Conservation (phyloP, 2,888 invertebrate genomes). For the Pristionchus exspectatus region DNA sequence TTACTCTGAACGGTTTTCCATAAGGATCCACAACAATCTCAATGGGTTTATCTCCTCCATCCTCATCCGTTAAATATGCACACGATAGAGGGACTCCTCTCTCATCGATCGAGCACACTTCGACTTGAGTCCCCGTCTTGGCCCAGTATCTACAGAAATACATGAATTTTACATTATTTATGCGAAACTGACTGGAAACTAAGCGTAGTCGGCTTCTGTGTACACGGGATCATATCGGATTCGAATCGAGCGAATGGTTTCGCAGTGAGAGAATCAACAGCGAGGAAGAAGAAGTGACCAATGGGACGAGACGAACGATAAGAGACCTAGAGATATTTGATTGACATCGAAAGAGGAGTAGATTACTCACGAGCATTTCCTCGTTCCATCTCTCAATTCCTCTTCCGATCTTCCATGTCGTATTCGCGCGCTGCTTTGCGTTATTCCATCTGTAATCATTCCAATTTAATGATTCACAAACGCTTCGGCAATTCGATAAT, state of each 20-base stretch:
- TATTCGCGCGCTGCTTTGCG: constrained; percentile 54
- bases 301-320: constrained; percentile 62
- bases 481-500: not conserved
- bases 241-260: constrained; percentile 70
- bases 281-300: constrained; percentile 75
- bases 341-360: not conserved
- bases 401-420: constrained; percentile 72
- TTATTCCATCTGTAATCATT: constrained; percentile 64
- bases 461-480: too few species aligned
- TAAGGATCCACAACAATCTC: constrained; percentile 75
- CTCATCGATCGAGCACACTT: constrained; percentile 75
- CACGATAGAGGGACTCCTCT: constrained; percentile 74
- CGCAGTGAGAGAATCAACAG: constrained; percentile 75
- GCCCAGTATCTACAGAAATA: constrained; percentile 73
- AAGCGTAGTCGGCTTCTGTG: constrained; percentile 70
- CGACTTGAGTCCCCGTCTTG: constrained; percentile 76
- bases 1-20: constrained; percentile 72
- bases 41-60: constrained; percentile 70
- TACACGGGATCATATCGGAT: constrained; percentile 76
- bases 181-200: constrained; percentile 66
- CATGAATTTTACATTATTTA: not conserved
- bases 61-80: constrained; percentile 74
- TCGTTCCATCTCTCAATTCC: constrained; percentile 69
- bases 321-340: not conserved
- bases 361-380: constrained; percentile 55